Percentiles rank a stretch among this genome's conserved stretches.
Evolutionary conservation across 1,140 invertebrate genomes (phyloP).

Genomic region (Zaprionus lachaisei): DNA sequence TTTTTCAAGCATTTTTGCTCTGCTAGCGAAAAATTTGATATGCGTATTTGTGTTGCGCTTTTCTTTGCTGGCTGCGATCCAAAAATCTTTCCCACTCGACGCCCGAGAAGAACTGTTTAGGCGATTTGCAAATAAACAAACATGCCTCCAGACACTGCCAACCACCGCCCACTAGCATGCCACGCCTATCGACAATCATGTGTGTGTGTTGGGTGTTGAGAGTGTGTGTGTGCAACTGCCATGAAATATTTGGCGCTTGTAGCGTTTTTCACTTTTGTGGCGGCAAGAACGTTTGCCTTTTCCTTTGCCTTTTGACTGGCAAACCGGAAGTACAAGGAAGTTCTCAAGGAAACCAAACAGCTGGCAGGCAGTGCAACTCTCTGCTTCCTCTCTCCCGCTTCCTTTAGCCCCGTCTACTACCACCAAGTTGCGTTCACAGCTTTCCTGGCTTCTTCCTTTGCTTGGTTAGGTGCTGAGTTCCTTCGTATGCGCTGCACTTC

Average conservation of each 20-base stretch:
- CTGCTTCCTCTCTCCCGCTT: background rate
- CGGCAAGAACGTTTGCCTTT: slow-evolving; percentile 14
- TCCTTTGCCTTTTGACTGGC: slow-evolving; percentile 17
- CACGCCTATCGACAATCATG: slow-evolving; percentile 7
- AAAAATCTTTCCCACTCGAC: slow-evolving; percentile 46
- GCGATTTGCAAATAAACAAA: slow-evolving; percentile 70
- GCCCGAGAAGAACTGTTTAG: slow-evolving; percentile 53
- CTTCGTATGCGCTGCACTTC: slow-evolving; percentile 21
- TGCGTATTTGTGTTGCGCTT: slow-evolving; percentile 79
- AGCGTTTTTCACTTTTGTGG: slow-evolving; percentile 73
- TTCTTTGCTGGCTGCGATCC: slow-evolving; percentile 65
- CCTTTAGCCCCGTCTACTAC: too few species aligned
- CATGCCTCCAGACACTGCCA: slow-evolving; percentile 21
- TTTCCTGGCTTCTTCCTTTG: background rate
- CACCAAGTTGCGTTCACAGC: background rate
- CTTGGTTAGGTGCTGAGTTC: slow-evolving; percentile 21
- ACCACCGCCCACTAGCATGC: background rate
- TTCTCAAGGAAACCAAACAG: slow-evolving; percentile 52
- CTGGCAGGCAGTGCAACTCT: slow-evolving; percentile 20
- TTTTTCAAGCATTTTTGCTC: slow-evolving; percentile 26
- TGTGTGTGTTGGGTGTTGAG: background rate
- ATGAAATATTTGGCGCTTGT: slow-evolving; percentile 78
- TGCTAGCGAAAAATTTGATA: slow-evolving; percentile 70
- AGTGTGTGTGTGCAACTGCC: slow-evolving; percentile 42
- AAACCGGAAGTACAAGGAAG: slow-evolving; percentile 51